These are phyloP conservation scores for Epizoanthus scotinus DNA, from an alignment of 92 coral and sea anemone species.

Conservation along the genomic window DNA sequence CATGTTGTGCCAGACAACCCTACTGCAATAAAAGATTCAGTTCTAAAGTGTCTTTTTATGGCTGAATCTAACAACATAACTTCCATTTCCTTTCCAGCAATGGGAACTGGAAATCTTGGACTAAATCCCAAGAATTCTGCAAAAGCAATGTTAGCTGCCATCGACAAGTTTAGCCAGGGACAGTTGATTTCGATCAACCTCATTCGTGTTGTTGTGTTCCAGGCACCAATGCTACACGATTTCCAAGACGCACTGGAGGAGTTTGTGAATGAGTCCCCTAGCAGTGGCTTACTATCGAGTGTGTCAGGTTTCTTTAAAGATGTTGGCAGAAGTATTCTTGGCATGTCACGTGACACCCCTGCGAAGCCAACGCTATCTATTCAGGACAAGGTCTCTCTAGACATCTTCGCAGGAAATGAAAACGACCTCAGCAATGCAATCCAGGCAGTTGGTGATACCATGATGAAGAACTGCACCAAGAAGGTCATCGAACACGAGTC, in stretches of 20 bases:
- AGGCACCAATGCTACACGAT: conserved; percentile 52
- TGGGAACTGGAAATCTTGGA: conserved; percentile 66
- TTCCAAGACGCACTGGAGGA: conserved; percentile 58
- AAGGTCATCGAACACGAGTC: conserved; percentile 54
- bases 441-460: conserved; percentile 35
- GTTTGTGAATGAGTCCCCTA: conserved; percentile 1
- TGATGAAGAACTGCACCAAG: conserved; percentile 45
- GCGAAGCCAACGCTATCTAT: neutral
- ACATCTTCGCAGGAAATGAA: conserved; percentile 48
- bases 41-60: conserved; percentile 49
- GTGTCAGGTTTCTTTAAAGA: conserved; percentile 4
- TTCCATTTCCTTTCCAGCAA: conserved; percentile 76
- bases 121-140: conserved; percentile 53
- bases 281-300: conserved; percentile 12
- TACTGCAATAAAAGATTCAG: conserved; percentile 34
- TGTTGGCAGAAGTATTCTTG: neutral
- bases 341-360: neutral
- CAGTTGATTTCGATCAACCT: conserved; percentile 40
- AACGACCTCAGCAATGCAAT: conserved; percentile 43
- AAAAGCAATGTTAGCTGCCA: conserved; percentile 56
- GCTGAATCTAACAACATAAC: conserved; percentile 42
- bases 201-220: conserved; percentile 70
- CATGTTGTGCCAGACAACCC: conserved; percentile 54
- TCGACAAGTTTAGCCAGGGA: conserved; percentile 55
- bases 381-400: conserved; percentile 16